Evolutionary conservation across 2,113 vertebrate species (phyloP).

Genomic region (Diphyllodes magnificus): DNA sequence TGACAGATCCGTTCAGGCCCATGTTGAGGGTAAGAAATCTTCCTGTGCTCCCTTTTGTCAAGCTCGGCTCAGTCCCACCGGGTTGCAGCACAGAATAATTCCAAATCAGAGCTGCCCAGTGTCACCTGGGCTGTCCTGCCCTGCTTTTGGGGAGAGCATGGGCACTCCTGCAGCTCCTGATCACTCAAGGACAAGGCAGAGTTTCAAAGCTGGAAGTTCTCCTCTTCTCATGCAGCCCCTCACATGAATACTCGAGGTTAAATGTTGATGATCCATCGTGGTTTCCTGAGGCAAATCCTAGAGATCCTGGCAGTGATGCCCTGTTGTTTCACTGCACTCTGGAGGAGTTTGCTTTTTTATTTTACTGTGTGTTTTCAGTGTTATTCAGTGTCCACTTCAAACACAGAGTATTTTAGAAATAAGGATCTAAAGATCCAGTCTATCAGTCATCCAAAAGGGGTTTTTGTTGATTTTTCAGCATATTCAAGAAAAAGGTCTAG

Average conservation of each 20-base stretch:
- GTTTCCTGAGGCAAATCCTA: neutral
- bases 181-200: neutral
- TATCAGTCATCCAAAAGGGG: neutral
- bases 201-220: neutral
- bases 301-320: neutral
- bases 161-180: neutral
- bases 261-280: neutral
- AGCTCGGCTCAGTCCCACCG: conserved; percentile 23
- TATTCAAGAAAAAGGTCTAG: neutral
- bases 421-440: neutral
- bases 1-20: conserved; percentile 97
- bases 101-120: neutral
- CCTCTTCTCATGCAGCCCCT: neutral
- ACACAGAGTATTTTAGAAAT: neutral
- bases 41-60: conserved; percentile 52
- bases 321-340: neutral
- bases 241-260: neutral
- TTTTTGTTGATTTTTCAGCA: neutral
- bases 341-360: neutral
- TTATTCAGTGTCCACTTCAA: neutral
- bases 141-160: neutral
- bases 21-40: conserved; percentile 93
- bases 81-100: conserved; percentile 48
- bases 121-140: neutral
- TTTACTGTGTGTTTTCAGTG: neutral